Evolutionary conservation across 1,140 invertebrate species (phyloP).

Genomic region (Conopomorpha cramerella): DNA sequence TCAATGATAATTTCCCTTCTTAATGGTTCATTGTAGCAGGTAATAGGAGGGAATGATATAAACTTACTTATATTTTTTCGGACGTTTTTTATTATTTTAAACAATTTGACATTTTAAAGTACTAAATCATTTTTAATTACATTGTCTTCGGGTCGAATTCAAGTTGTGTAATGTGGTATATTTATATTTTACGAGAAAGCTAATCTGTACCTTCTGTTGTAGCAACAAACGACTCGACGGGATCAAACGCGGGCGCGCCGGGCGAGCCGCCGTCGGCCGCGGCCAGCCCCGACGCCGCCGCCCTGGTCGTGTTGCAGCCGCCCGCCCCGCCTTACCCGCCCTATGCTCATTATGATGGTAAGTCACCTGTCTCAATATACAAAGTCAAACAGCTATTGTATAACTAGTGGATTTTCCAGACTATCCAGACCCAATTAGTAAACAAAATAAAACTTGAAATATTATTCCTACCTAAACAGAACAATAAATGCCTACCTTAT

Average conservation of each 20-base stretch:
- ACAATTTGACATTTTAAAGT: too few species aligned
- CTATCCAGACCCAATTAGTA: slow-evolving; percentile 1
- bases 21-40: too few species aligned
- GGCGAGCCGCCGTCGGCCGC: slow-evolving; percentile 42
- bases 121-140: too few species aligned
- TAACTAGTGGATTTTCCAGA: neutral
- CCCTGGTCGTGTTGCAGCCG: slow-evolving; percentile 42
- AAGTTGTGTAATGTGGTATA: too few species aligned
- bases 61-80: too few species aligned
- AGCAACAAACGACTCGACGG: slow-evolving; percentile 48
- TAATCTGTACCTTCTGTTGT: slow-evolving; percentile 13
- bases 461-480: neutral
- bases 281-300: slow-evolving; percentile 43
- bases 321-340: slow-evolving; percentile 46
- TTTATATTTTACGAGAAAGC: too few species aligned
- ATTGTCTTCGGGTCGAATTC: too few species aligned
- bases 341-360: slow-evolving; percentile 47
- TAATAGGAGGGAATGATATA: too few species aligned
- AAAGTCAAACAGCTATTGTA: too few species aligned
- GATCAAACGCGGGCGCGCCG: slow-evolving; percentile 31
- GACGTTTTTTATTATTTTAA: too few species aligned
- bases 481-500: slow-evolving; percentile 1
- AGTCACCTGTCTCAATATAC: too few species aligned
- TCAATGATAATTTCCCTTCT: too few species aligned
- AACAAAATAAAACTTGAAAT: neutral